phyloP scores from a whole-genome alignment of 2,888 invertebrate genomes.

The Coelogynopora nodosa region DNA sequence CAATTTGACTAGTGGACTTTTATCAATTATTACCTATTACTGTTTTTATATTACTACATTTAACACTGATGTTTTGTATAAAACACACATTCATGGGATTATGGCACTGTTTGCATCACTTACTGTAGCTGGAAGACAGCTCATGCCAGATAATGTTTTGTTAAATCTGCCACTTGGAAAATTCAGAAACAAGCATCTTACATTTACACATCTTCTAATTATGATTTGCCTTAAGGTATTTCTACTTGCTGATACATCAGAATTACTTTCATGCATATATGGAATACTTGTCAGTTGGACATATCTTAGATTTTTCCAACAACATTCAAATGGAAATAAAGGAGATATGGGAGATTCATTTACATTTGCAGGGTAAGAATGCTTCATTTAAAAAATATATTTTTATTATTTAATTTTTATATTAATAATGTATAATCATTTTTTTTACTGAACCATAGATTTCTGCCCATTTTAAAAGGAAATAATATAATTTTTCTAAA shows the following conservation, averaged over 20 bases:
- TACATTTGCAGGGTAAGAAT: conserved; percentile 41
- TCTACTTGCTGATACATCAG: conserved; percentile 6
- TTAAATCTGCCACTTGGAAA: conserved; percentile 36
- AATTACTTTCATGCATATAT: conserved; percentile 7
- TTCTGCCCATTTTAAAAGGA: too few relatives aligned
- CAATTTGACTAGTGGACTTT: conserved; percentile 20
- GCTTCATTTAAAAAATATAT: too few relatives aligned
- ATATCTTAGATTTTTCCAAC: conserved; percentile 40
- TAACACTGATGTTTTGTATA: conserved; percentile 4
- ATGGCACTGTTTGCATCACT: conserved; percentile 37
- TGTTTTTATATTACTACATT: conserved; percentile 29
- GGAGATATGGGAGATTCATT: conserved; percentile 39
- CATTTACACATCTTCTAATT: background rate
- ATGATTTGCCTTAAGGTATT: background rate
- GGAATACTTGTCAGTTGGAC: conserved; percentile 39
- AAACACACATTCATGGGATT: conserved; percentile 40
- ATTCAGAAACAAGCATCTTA: conserved; percentile 39
- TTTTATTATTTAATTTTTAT: background rate
- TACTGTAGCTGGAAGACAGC: conserved; percentile 34
- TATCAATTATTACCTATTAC: conserved; percentile 11
- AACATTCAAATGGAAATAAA: conserved; percentile 35
- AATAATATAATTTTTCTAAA: too few relatives aligned
- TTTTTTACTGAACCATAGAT: too few relatives aligned
- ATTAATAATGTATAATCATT: conserved; percentile 43
- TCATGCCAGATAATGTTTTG: conserved; percentile 40